Base-by-base conservation (phyloP, 2,888 invertebrate genomes). In the Ischnus inquisitorius region DNA sequence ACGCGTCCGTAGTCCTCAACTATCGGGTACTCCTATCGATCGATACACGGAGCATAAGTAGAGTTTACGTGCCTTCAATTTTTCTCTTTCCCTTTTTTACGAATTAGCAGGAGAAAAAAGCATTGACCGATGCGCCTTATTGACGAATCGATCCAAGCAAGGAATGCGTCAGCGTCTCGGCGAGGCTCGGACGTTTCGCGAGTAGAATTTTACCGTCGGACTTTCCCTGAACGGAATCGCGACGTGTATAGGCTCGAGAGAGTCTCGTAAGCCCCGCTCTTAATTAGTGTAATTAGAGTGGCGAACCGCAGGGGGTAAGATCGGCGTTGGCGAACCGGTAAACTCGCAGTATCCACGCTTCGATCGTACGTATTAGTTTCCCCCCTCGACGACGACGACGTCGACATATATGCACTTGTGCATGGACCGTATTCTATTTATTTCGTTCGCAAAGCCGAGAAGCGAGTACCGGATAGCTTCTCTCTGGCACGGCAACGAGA, bases 261-360 rank as follows among this genome's bases (percentile, higher is more conserved):
- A 83, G 65, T n/a, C 57, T 46, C 67, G 48, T 22, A 57, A 65
- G 81, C 48, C 67, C 51, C 78, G 22, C 34, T 34, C 34, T 82
- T 81, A 84, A 84, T 84, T 84, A 84, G 84, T 60, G 75, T 79
- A 84, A 84, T 84, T 84, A 79, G 84, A 84, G 81, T 84, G 78
- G 81, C 75, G 81, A 81, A 57, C 75, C 84, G 75, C 78, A 79
- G 81, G 84, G 84, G 84, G 84, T 75, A 84, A 75, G 79, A 84
- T 81, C 69, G 60, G 81, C 84, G 84, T 84, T 82, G 84, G 84
- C 81, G 81, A 82, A 84, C 81, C 84, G 84, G 84, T 84, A 84
- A 46, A 62, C 57, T 34, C 34, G 34, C 34, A 34, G 34, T 34
- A 34, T 34, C 34, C 34, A 8, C 34, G 34, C 5, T 34, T 34